Evolutionary conservation across 2,888 invertebrate genomes (phyloP), one percentile per base, ranked within the genome.

Genomic region (Micoletzkya japonica): DNA sequence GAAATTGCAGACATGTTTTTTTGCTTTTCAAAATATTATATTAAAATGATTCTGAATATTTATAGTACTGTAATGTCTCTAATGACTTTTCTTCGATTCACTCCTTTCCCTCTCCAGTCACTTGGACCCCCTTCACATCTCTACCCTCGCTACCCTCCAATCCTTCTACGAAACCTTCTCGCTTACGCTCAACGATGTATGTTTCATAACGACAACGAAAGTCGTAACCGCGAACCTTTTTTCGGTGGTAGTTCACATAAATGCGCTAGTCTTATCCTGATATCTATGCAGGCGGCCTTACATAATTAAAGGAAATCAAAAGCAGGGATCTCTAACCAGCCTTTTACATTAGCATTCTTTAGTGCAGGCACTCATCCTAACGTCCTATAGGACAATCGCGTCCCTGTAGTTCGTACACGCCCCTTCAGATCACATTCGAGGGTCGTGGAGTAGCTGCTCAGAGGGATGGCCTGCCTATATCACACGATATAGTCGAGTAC

Each of bases 141-240:
- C 95, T 91, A 95, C 95, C 17, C 94, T 95, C 87, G 93, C 93
- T 86, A 93, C 93, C 75, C 90, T 96, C 74, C 91, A 94, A 86
- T 93, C 94, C 80, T 96, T 96, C 87, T 93, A 94, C 2, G 96
- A 97, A 87, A 90, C 96, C 39, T 88, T 88, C 78, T 85, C 86
- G 36, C 95, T 94, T 87, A 94, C 96, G 93, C 90, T 94, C 86
- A 92, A 92, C 36, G 94, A 64, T 14, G 64, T 64, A 26, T 24
- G n/a, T 54, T 54, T 54, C 10, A 10, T 44, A 14, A 14, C 44
- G 44, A 44, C n/a, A n/a, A n/a, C n/a, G n/a, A n/a, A n/a, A 28
- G 4, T 54, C 50, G 30, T 39, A n/a, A n/a, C n/a, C n/a, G n/a
- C n/a, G n/a, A n/a, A n/a, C n/a, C n/a, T n/a, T n/a, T n/a, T n/a